Evolutionary conservation across 2,888 invertebrate genomes (phyloP).

Genomic region (Pelosia muscerda): DNA sequence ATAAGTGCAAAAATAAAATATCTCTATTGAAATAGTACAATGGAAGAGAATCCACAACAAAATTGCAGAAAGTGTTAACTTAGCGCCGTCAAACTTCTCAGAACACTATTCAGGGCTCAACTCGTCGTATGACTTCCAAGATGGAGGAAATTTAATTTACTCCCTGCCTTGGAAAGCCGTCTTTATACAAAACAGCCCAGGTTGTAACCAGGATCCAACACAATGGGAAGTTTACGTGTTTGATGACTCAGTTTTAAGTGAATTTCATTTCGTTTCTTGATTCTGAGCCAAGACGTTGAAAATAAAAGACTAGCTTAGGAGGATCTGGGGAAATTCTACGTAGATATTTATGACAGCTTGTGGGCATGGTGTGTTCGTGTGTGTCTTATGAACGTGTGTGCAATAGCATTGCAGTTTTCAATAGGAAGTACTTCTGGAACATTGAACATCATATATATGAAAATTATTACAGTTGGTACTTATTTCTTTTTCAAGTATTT

Average conservation of each 20-base stretch:
- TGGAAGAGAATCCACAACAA: slow-evolving; percentile 14
- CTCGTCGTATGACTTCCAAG: slow-evolving; percentile 34
- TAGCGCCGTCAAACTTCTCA: slow-evolving; percentile 18
- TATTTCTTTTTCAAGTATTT: too few relatives aligned
- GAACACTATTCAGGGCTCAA: slow-evolving; percentile 21
- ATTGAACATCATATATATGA: too few relatives aligned
- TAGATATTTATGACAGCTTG: not conserved
- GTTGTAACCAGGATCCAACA: slow-evolving; percentile 28
- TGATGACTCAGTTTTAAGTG: not conserved
- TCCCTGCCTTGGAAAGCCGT: slow-evolving; percentile 24
- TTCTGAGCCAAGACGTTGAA: not conserved
- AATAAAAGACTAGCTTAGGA: not conserved
- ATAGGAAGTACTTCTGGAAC: too few relatives aligned
- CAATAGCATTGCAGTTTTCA: too few relatives aligned
- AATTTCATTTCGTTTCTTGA: not conserved
- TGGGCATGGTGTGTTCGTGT: not conserved
- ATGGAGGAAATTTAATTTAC: slow-evolving; percentile 43
- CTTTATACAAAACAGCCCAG: slow-evolving; percentile 36
- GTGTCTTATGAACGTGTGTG: not conserved
- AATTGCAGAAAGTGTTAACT: slow-evolving; percentile 30
- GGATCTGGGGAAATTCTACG: not conserved
- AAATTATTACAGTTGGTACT: too few relatives aligned
- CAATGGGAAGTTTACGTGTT: slow-evolving; percentile 24
- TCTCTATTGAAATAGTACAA: not conserved
- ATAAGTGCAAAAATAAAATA: not conserved